Evolutionary conservation across 2,888 invertebrate genomes (phyloP), one percentile per base, ranked within the genome.

Genomic region (Thymelicus sylvestris): DNA sequence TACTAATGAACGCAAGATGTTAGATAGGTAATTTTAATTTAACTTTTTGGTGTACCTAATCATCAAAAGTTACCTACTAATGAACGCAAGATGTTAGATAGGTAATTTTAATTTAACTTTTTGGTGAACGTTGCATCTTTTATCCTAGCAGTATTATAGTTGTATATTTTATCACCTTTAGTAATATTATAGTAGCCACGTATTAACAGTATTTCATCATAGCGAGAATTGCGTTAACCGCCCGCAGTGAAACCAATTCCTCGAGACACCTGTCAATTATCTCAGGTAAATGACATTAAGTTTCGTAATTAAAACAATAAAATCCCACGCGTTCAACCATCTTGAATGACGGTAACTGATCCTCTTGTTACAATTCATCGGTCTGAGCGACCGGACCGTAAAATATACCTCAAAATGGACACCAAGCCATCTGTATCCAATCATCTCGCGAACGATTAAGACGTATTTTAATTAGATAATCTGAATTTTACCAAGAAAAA

Each of bases 381-480:
- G 83, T 87, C 84, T 83, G 82, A 80, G 75, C 82, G 82, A 83
- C 73, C 83, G 82, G 81, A 92, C 86, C 93, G 92, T 92, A 91
- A 93, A 93, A 92, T 91, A 87, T 89, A 90, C 88, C 89, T 92
- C 90, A 91, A 93, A 93, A 91, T 87, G 84, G 81, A 84, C 79
- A 78, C 76, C 81, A 83, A 88, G 85, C 81, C 86, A 90, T 88
- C 89, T 89, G 88, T 91, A 84, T 80, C 81, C 76, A 79, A 81
- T 75, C 78, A 81, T 80, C 85, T 68, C 80, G 78, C 82, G 81
- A 63, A 75, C 82, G 82, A 85, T 85, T 83, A 84, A 80, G 83
- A 86, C 86, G 86, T 85, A 82, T 81, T 77, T 77, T 77, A 79
- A 77, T 69, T 68, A 47, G 52, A n/a, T n/a, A n/a, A n/a, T n/a